phyloP scores from a whole-genome alignment of 2,113 vertebrate species.

The Ictidomys tridecemlineatus region DNA sequence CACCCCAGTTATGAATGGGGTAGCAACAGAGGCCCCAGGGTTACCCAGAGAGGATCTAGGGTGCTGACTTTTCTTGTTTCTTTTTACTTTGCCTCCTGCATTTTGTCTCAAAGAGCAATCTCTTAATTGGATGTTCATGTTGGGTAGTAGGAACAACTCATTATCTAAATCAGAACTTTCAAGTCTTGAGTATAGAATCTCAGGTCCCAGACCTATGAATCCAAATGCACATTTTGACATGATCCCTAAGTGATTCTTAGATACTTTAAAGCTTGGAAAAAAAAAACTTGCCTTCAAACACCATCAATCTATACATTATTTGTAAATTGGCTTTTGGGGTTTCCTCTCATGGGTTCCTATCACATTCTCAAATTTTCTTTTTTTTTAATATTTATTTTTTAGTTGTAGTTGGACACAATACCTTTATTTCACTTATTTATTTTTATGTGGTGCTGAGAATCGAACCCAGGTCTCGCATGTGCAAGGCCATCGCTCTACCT shows the following conservation, averaged over 20 bases:
- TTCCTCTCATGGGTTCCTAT: background rate
- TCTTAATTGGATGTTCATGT: background rate
- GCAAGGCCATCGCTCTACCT: no score
- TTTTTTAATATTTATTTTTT: no score
- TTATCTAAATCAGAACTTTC: background rate
- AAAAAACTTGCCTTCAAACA: background rate
- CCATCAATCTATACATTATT: background rate
- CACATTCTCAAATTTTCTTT: background rate
- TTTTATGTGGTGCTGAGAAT: no score
- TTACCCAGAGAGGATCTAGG: background rate
- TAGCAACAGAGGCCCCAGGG: background rate
- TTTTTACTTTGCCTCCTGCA: background rate
- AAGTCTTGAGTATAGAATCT: background rate
- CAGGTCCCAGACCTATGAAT: background rate
- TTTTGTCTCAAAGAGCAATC: background rate
- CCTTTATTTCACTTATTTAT: no score
- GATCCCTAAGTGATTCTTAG: background rate
- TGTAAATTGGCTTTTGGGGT: background rate
- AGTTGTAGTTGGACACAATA: no score
- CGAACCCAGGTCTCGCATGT: no score
- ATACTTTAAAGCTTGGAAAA: background rate
- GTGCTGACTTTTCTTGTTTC: background rate
- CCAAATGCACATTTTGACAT: background rate
- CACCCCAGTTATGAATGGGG: background rate
- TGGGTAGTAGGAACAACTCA: background rate